These are phyloP conservation scores for Lepidostoma basale DNA, from an alignment of 1,140 invertebrate genomes.

Conservation along the genomic window DNA sequence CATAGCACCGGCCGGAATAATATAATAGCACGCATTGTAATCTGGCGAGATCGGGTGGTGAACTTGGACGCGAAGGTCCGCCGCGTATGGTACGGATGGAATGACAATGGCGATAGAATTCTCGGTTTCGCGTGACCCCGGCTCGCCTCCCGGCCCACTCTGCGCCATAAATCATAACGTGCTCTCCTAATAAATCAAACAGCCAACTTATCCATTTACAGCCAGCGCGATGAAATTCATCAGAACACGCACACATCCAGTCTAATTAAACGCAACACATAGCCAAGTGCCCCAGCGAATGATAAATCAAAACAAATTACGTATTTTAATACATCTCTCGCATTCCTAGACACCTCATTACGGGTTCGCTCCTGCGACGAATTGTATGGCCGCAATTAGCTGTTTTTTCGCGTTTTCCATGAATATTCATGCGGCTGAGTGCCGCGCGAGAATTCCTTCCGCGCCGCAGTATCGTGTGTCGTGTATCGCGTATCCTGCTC, in stretches of 20 bases:
- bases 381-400: slow-evolving; percentile 25
- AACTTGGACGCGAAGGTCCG: not conserved
- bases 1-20: too few species aligned
- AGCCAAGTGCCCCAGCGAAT: slow-evolving; percentile 8
- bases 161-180: slow-evolving; percentile 41
- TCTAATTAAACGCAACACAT: slow-evolving; percentile 38
- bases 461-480: not conserved
- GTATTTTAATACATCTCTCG: slow-evolving; percentile 30
- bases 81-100: not conserved
- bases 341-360: slow-evolving; percentile 39
- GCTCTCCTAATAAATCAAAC: slow-evolving; percentile 40
- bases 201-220: slow-evolving; percentile 35
- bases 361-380: slow-evolving; percentile 21
- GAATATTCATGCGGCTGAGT: slow-evolving; percentile 25
- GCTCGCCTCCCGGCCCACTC: slow-evolving; percentile 9
- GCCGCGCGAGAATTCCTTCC: not conserved
- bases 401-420: slow-evolving; percentile 22
- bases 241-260: slow-evolving; percentile 39
- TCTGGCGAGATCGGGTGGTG: not conserved
- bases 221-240: slow-evolving; percentile 39
- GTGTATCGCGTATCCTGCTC: not conserved
- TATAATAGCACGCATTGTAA: too few species aligned
- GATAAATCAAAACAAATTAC: slow-evolving; percentile 45
- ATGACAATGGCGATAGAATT: slow-evolving; percentile 22
- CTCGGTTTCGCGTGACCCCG: slow-evolving; percentile 17